Conservation (phyloP, 2,888 invertebrate species). For the Andricus quercusramuli region DNA sequence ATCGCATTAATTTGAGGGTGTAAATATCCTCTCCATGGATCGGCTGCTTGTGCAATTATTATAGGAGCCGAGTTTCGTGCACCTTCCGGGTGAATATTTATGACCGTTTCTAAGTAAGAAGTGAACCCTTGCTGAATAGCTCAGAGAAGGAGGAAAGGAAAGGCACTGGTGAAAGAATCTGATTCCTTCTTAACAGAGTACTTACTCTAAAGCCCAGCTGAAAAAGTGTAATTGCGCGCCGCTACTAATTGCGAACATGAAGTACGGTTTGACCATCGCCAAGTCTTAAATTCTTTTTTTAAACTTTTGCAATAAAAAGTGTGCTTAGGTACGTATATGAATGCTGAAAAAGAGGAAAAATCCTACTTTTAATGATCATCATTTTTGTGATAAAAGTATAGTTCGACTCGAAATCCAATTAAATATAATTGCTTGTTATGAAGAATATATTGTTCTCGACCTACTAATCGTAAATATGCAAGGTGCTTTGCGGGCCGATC, state of each 20-base stretch:
- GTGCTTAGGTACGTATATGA: neutral
- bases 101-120: conserved; percentile 23
- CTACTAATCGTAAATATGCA: neutral
- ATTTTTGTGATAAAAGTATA: neutral
- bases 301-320: conserved; percentile 14
- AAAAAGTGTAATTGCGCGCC: conserved; percentile 39
- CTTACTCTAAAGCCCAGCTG: conserved; percentile 22
- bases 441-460: neutral
- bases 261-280: conserved; percentile 21
- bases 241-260: conserved; percentile 36
- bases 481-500: too few relatives aligned
- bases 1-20: neutral
- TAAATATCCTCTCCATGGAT: neutral
- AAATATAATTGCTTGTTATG: neutral
- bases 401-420: neutral
- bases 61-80: neutral
- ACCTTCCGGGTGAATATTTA: conserved; percentile 17
- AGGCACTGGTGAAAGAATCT: conserved; percentile 28
- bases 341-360: neutral
- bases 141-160: conserved; percentile 4
- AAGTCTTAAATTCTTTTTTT: conserved; percentile 26
- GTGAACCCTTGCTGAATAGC: conserved; percentile 14
- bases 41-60: conserved; percentile 11
- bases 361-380: neutral
- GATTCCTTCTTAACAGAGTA: conserved; percentile 32